A percentile compares a stretch with the other conserved stretches of the same genome.
These are phyloP conservation scores for Ramphastos sulfuratus DNA, from an alignment of 2,113 vertebrate genomes.

Conservation along the genomic window DNA sequence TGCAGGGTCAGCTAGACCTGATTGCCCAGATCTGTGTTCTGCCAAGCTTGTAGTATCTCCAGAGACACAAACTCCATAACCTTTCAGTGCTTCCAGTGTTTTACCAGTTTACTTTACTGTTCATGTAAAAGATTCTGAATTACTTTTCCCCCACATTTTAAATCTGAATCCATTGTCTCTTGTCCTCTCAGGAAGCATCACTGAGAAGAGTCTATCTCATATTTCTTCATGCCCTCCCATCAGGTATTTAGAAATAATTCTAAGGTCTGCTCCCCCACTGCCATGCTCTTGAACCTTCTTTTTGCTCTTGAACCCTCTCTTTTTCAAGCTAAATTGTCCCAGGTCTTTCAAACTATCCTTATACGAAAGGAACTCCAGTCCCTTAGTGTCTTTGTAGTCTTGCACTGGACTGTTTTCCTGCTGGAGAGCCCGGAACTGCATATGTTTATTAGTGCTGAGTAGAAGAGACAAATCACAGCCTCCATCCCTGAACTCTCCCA, in stretches of 20 bases:
- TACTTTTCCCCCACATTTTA: no score
- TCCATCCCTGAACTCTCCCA: no score
- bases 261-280: not conserved
- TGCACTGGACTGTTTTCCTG: not conserved
- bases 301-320: not conserved
- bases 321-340: not conserved
- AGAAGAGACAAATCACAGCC: not conserved
- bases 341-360: not conserved
- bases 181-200: no score
- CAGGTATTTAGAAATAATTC: not conserved
- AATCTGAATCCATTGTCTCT: no score
- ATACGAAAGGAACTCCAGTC: not conserved
- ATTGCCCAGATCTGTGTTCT: no score
- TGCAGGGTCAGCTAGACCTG: no score
- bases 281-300: not conserved
- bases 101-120: not conserved
- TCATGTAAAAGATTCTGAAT: not conserved
- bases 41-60: no score
- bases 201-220: no score
- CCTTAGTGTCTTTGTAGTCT: not conserved
- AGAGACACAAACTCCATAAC: not conserved
- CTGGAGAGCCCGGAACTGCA: not conserved
- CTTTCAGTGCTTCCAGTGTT: not conserved
- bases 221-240: no score
- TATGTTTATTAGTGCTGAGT: fast-evolving